Base-by-base conservation (phyloP, 2,113 vertebrate genomes). In the Chaetura pelagica region DNA sequence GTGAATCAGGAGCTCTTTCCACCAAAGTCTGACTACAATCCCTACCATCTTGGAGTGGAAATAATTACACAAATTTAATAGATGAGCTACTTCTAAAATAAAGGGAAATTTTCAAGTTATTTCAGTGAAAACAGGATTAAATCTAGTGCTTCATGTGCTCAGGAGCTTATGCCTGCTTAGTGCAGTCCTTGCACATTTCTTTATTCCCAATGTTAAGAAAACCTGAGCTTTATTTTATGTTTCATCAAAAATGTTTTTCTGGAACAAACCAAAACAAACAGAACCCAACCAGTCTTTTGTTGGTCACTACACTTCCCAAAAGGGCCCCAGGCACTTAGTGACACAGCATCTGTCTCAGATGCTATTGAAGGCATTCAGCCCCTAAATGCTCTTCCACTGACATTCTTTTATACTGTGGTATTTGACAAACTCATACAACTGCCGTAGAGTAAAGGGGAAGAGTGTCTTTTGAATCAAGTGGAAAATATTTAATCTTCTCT, bases 181-280 rank as follows among this genome's bases (percentile, higher is more conserved):
- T 61, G 42, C 46, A 77, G 27, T 69, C 84, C 82, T 89, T 54
- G 44, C 26, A 76, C 1, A 0, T 62, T 59, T 89, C 63, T 88
- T 92, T 57, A 27, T 57, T 62, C 27, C 13, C 30, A 16, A 32
- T 20, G 26, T 34, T 81, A 85, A 75, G 44, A 90, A 89, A 75
- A 90, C 21, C 24, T 7, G 18, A 35, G 51, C 4, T 64, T 46
- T 32, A 46, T 38, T 48, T 48, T 21, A 51, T 64, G 26, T 68
- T 88, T 81, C 44, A 62, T 95, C 78, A 94, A 80, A 93, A 93
- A 97, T 95, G 55, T 82, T 92, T 82, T 91, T 93, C 61, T 93
- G 81, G 54, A 82, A 87, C 75, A 91, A 95, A 96, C 40, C 84
- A 96, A 97, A 97, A 87, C 89, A 94, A 96, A 90, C 92, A 95